Conservation (phyloP, 1,140 invertebrate genomes). For the Drosophila eugracilis region DNA sequence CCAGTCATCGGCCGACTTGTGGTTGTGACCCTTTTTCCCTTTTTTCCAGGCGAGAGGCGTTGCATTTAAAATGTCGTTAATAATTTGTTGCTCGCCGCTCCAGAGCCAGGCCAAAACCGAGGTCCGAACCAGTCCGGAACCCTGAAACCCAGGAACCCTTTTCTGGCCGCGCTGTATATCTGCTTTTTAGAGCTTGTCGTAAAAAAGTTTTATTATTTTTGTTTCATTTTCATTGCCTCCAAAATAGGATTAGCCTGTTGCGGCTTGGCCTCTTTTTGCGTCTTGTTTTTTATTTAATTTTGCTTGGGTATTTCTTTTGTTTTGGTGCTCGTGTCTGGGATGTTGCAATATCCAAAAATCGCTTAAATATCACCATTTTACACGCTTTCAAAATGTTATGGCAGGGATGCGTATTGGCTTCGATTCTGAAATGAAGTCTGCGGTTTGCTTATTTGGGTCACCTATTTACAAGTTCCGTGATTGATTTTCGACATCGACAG, state of each 20-base stretch:
- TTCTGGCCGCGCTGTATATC: slow-evolving; percentile 8
- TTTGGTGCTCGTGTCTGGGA: slow-evolving; percentile 10
- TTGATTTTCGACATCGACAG: slow-evolving; percentile 6
- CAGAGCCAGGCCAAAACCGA: slow-evolving; percentile 15
- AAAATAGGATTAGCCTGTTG: slow-evolving; percentile 74
- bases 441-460: slow-evolving; percentile 44
- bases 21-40: slow-evolving; percentile 52
- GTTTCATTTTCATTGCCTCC: slow-evolving; percentile 71
- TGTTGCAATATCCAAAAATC: slow-evolving; percentile 51
- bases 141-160: slow-evolving; percentile 47
- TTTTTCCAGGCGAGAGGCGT: slow-evolving; percentile 56
- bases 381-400: slow-evolving; percentile 56
- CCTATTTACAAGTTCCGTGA: slow-evolving; percentile 15
- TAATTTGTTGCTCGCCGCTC: slow-evolving; percentile 74
- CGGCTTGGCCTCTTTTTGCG: slow-evolving; percentile 42
- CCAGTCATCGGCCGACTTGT: slow-evolving; percentile 40
- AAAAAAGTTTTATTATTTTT: slow-evolving; percentile 77
- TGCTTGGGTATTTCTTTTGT: not conserved
- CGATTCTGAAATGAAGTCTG: slow-evolving; percentile 21
- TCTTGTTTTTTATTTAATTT: slow-evolving; percentile 21
- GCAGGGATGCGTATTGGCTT: slow-evolving; percentile 8
- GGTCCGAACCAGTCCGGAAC: slow-evolving; percentile 10
- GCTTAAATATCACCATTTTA: slow-evolving; percentile 53
- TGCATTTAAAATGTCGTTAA: slow-evolving; percentile 83
- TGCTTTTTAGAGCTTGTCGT: slow-evolving; percentile 67